Evolutionary conservation across 64 coral and sea anemone genomes (phyloP).

Genomic region (Dendrophyllia cribrosa): DNA sequence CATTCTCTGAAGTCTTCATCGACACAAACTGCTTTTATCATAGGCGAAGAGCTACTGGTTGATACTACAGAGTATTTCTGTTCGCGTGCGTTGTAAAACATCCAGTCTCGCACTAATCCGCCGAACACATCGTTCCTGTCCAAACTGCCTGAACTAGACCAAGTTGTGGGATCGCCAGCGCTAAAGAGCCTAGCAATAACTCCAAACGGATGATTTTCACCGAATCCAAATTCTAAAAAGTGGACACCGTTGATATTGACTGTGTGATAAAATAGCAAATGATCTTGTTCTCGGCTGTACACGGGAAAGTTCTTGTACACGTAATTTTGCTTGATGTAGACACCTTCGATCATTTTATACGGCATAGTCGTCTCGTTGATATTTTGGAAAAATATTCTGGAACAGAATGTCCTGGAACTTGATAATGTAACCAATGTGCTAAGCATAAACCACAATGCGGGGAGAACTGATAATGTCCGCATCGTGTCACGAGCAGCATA

Average conservation of each 20-base stretch:
- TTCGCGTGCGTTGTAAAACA: slow-evolving; percentile 11
- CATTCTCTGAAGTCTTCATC: slow-evolving; percentile 85
- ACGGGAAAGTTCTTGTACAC: slow-evolving; percentile 74
- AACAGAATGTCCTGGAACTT: slow-evolving; percentile 48
- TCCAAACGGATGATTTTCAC: slow-evolving; percentile 53
- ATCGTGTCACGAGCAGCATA: no score
- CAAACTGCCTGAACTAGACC: slow-evolving; percentile 55
- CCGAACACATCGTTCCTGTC: slow-evolving; percentile 59
- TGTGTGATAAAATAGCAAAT: slow-evolving; percentile 43
- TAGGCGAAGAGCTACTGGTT: background rate
- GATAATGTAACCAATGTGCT: background rate
- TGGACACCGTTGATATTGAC: background rate
- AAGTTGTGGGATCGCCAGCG: background rate
- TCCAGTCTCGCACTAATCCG: slow-evolving; percentile 50
- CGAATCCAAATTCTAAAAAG: slow-evolving; percentile 56
- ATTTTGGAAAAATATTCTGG: slow-evolving; percentile 84
- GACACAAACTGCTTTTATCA: slow-evolving; percentile 77
- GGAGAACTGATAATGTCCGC: background rate
- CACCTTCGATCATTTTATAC: slow-evolving; percentile 83
- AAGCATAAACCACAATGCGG: background rate
- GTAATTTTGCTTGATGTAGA: slow-evolving; percentile 72
- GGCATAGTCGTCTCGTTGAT: slow-evolving; percentile 63
- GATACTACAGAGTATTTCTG: background rate
- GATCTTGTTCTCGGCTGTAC: slow-evolving; percentile 65
- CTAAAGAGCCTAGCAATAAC: slow-evolving; percentile 6